Evolutionary conservation across 2,888 invertebrate genomes (phyloP).

Genomic region (Phania funesta): DNA sequence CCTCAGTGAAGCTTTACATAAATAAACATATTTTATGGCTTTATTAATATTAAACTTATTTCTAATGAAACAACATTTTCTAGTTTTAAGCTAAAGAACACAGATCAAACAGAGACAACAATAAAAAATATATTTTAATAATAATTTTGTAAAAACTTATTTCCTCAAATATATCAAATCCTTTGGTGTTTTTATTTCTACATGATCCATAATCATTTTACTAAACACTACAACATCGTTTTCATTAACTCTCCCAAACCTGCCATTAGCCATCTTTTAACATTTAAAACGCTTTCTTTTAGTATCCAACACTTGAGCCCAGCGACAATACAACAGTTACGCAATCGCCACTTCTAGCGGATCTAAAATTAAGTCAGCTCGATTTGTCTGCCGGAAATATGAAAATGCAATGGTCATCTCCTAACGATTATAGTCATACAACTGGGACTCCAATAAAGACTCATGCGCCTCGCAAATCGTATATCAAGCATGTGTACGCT

Average conservation of each 20-base stretch:
- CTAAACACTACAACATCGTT: not conserved
- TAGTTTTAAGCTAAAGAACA: slow-evolving; percentile 37
- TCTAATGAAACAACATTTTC: slow-evolving; percentile 10
- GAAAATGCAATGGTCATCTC: not conserved
- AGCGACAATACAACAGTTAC: slow-evolving; percentile 17
- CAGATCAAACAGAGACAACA: slow-evolving; percentile 2
- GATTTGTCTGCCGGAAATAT: not conserved
- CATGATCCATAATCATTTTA: not conserved
- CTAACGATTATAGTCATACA: not conserved
- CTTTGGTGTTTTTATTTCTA: slow-evolving; percentile 39
- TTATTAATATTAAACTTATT: slow-evolving; percentile 45
- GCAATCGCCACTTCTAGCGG: not conserved
- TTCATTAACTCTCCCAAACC: not conserved
- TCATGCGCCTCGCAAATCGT: slow-evolving; percentile 15
- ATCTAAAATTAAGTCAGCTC: not conserved
- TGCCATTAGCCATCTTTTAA: slow-evolving; percentile 45
- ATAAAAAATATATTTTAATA: slow-evolving; percentile 31
- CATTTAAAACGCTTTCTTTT: slow-evolving; percentile 47
- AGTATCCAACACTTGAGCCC: slow-evolving; percentile 38
- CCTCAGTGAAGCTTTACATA: slow-evolving; percentile 59
- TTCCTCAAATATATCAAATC: not conserved
- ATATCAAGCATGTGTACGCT: slow-evolving; percentile 43
- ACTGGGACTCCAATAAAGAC: not conserved
- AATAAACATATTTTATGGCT: slow-evolving; percentile 36
- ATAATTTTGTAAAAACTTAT: slow-evolving; percentile 17